Evolutionary conservation across 2,797 vertebrate species (phyloP).

Genomic region (Lerista edwardsae): DNA sequence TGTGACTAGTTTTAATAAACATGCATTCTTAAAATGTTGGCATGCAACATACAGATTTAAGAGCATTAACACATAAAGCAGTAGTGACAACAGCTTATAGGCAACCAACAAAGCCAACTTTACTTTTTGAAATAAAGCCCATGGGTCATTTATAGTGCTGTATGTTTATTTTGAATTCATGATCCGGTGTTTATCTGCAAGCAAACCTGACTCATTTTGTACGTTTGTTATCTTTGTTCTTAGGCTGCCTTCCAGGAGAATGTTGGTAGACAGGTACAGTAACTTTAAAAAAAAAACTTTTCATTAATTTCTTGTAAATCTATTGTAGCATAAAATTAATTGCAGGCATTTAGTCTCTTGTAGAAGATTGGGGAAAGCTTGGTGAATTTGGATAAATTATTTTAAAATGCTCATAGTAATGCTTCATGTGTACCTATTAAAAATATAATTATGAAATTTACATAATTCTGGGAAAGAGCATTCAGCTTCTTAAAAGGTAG

Average conservation of each 20-base stretch:
- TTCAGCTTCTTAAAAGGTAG: not conserved
- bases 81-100: slow-evolving; percentile 45
- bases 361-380: slow-evolving; percentile 39
- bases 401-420: slow-evolving; percentile 20
- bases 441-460: not conserved
- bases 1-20: slow-evolving; percentile 54
- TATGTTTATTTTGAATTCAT: slow-evolving; percentile 71
- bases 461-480: not conserved
- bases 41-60: slow-evolving; percentile 45
- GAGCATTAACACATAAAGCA: slow-evolving; percentile 39
- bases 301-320: slow-evolving; percentile 61
- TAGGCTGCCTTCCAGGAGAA: slow-evolving; percentile 99
- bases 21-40: slow-evolving; percentile 58
- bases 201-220: slow-evolving; percentile 72
- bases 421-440: slow-evolving; percentile 13
- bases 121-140: slow-evolving; percentile 75
- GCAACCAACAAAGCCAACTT: slow-evolving; percentile 68
- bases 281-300: slow-evolving; percentile 61
- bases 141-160: slow-evolving; percentile 74
- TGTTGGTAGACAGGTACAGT: slow-evolving; percentile 96
- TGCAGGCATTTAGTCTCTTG: slow-evolving; percentile 17
- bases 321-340: slow-evolving; percentile 52
- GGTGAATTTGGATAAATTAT: slow-evolving; percentile 7
- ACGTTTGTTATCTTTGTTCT: slow-evolving; percentile 78
- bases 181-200: slow-evolving; percentile 71